Percentiles rank a stretch among this genome's conserved stretches.
These are phyloP conservation scores for Rhinogobio ventralis DNA, from an alignment of 2,797 vertebrate species.

Conservation along the genomic window DNA sequence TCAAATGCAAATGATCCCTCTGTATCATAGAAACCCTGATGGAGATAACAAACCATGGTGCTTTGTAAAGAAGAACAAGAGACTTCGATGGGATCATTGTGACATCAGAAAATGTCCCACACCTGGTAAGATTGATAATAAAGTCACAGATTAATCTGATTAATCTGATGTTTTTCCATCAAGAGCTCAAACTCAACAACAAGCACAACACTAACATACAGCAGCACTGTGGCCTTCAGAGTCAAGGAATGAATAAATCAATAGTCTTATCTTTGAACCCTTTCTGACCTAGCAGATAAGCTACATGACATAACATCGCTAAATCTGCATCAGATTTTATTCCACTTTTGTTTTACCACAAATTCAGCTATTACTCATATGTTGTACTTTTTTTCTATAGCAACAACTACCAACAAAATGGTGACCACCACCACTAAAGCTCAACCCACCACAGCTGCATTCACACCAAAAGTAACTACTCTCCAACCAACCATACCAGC, in stretches of 20 bases:
- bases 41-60: conserved; percentile 80
- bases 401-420: conserved; percentile 3
- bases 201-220: not conserved
- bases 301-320: not conserved
- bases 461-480: not conserved
- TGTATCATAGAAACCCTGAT: conserved; percentile 77
- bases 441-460: not conserved
- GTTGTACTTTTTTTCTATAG: conserved; percentile 4
- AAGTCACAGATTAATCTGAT: no score
- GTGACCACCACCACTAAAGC: conserved; percentile 31
- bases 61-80: conserved; percentile 70
- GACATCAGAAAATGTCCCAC: conserved; percentile 71
- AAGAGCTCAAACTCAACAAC: not conserved
- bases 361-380: not conserved
- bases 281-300: not conserved
- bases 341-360: not conserved
- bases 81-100: conserved; percentile 77
- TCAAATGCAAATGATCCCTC: not conserved
- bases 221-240: not conserved
- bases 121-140: conserved; percentile 3
- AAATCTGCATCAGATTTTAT: not conserved
- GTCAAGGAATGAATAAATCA: not conserved
- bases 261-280: not conserved
- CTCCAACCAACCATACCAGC: not conserved
- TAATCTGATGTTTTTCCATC: not conserved